Conservation (phyloP, 2,888 invertebrate species). For the Neocrepidodera transversa region DNA sequence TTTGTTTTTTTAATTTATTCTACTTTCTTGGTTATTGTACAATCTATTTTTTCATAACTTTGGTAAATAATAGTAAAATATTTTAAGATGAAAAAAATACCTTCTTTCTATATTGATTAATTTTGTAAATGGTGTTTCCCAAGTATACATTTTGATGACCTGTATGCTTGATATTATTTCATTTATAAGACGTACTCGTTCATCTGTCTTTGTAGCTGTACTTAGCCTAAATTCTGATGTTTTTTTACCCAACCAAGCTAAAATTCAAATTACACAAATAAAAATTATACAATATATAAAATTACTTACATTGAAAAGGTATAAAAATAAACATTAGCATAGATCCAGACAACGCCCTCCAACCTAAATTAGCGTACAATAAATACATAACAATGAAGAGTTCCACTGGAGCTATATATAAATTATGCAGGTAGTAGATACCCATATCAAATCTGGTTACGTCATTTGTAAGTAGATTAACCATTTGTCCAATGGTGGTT, state of each 20-base stretch:
- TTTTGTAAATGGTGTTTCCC: slow-evolving; percentile 87
- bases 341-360: slow-evolving; percentile 57
- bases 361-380: slow-evolving; percentile 59
- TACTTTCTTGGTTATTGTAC: too few species aligned
- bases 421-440: slow-evolving; percentile 78
- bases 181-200: slow-evolving; percentile 86
- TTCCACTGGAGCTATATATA: slow-evolving; percentile 76
- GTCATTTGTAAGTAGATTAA: slow-evolving; percentile 47
- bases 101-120: slow-evolving; percentile 67
- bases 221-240: slow-evolving; percentile 76
- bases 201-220: slow-evolving; percentile 82
- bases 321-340: slow-evolving; percentile 53
- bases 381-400: slow-evolving; percentile 65
- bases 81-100: too few species aligned
- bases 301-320: slow-evolving; percentile 52
- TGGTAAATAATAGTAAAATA: too few species aligned
- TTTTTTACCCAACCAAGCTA: slow-evolving; percentile 66
- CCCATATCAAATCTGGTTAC: slow-evolving; percentile 85
- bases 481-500: slow-evolving; percentile 47
- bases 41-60: too few species aligned
- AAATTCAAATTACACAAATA: background rate
- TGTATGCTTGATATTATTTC: slow-evolving; percentile 87
- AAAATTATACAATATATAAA: background rate
- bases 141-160: slow-evolving; percentile 96
- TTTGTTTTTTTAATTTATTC: too few species aligned